Evolutionary conservation across 2,888 invertebrate genomes (phyloP).

Genomic region (Drosophila formosana): DNA sequence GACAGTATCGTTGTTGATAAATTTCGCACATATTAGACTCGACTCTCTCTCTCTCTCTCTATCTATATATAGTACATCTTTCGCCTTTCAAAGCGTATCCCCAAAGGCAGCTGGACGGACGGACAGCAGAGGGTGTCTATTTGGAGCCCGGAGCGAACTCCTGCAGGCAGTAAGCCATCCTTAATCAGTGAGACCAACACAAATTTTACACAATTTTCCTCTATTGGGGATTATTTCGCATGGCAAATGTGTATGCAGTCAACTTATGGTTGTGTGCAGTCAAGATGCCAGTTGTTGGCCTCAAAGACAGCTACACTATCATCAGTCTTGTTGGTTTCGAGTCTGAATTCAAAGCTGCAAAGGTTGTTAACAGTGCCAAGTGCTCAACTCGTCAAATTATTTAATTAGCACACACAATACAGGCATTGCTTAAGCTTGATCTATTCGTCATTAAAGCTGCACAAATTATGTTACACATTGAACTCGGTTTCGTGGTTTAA

Average conservation of each 20-base stretch:
- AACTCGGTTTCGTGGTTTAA: background rate
- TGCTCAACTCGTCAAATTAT: background rate
- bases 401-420: slow-evolving; percentile 1
- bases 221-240: slow-evolving; percentile 69
- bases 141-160: no score
- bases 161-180: slow-evolving; percentile 63
- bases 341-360: slow-evolving; percentile 18
- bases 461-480: background rate
- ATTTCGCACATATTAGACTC: slow-evolving; percentile 71
- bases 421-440: background rate
- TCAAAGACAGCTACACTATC: background rate
- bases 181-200: slow-evolving; percentile 75
- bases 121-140: background rate
- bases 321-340: slow-evolving; percentile 7
- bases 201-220: slow-evolving; percentile 75
- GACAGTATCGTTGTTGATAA: slow-evolving; percentile 66
- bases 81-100: slow-evolving; percentile 68
- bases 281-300: slow-evolving; percentile 18
- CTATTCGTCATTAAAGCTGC: background rate
- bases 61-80: no score
- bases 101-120: slow-evolving; percentile 6
- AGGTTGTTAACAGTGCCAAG: slow-evolving; percentile 12
- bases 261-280: slow-evolving; percentile 31
- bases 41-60: slow-evolving; percentile 16
- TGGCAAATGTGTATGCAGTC: slow-evolving; percentile 50